Evolutionary conservation across 2,888 invertebrate genomes (phyloP), one percentile per base, ranked within the genome.

Genomic region (Orthosia gracilis): DNA sequence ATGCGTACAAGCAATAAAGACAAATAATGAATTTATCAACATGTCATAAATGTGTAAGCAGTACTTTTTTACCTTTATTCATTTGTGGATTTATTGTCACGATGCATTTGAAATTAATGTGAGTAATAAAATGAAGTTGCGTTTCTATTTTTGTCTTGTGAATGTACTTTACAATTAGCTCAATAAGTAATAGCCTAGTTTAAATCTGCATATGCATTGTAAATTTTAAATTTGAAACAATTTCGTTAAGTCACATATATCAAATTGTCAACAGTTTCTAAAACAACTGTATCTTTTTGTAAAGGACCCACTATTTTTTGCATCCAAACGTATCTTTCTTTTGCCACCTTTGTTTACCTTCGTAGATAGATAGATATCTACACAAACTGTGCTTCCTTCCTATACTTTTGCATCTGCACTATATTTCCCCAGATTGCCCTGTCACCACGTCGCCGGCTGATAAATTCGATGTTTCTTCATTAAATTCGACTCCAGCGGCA

Each of bases 381-480:
- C 15, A 69, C 1, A 31, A 69, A 45, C 12, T 55, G 31, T 49
- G 12, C 55, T 85, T 73, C 63, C 69, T 69, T 59, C 50, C 45
- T 64, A 76, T 65, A 80, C 54, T 72, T 84, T 78, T 75, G 76
- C 81, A 76, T 76, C 69, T 68, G 58, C 71, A 23, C 73, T 69
- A 31, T 77, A 83, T 84, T 87, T 82, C 74, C 73, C 73, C 49
- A 62, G 76, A 79, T 79, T 81, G 65, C 73, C 68, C 49, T 85
- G 86, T 85, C 82, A 81, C 66, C 86, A 80, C 73, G 83, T 86
- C 86, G 83, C 76, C 87, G 71, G 77, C 85, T 84, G 88, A 89
- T 90, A 89, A 87, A 88, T 90, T 89, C 84, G 78, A 87, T 82
- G 82, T 87, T 82, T 82, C 83, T 85, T 84, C 86, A 89, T 89